phyloP scores from a whole-genome alignment of 2,797 vertebrate genomes.

The Astyanax mexicanus region DNA sequence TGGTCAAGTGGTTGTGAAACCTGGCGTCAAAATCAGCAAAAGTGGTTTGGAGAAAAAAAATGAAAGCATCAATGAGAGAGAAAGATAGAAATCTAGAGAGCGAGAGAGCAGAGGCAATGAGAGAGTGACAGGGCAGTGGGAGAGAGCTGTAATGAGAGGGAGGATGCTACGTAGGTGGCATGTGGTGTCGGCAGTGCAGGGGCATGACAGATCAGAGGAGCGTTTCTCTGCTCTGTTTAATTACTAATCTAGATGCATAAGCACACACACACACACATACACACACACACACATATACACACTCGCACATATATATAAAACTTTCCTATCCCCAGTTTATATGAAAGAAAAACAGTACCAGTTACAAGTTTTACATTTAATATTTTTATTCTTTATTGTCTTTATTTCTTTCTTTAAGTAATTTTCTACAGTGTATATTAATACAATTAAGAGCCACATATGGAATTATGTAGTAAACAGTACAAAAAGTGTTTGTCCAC shows the following conservation, averaged over 20 bases:
- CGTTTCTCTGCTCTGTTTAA: slow-evolving; percentile 20
- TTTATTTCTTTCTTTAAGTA: too few species aligned
- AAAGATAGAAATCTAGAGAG: background rate
- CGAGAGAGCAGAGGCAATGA: slow-evolving; percentile 3
- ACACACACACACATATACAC: too few species aligned
- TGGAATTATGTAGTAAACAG: too few species aligned
- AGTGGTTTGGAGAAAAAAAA: background rate
- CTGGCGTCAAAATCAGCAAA: background rate
- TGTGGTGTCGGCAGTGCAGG: slow-evolving; percentile 24
- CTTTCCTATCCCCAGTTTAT: slow-evolving; percentile 17
- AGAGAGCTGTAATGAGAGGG: slow-evolving; percentile 32
- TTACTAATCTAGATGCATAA: slow-evolving; percentile 20
- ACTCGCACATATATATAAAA: too few species aligned
- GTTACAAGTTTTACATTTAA: too few species aligned
- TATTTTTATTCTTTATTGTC: too few species aligned
- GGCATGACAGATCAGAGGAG: slow-evolving; percentile 31
- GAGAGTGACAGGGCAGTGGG: slow-evolving; percentile 19
- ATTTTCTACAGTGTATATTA: too few species aligned
- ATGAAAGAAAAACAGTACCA: too few species aligned
- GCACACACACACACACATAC: slow-evolving; percentile 21
- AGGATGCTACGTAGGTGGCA: slow-evolving; percentile 21
- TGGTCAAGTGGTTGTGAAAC: too few species aligned
- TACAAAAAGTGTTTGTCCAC: too few species aligned
- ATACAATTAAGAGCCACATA: too few species aligned
- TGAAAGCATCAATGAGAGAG: too few species aligned